Base-by-base conservation (phyloP, 2,113 vertebrate species). In the Thomomys bottae region DNA sequence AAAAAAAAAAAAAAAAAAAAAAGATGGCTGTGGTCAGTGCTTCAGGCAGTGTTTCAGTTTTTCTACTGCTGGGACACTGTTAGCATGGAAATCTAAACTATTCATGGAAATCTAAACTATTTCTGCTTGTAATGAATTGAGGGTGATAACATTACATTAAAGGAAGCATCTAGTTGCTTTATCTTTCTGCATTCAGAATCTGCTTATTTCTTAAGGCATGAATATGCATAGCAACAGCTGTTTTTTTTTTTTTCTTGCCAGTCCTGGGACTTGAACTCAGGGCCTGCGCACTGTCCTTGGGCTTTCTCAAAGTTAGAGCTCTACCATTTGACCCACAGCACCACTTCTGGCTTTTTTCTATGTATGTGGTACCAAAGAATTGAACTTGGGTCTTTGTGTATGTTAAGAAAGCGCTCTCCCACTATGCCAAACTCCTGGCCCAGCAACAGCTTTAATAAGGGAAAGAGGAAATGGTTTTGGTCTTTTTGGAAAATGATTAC, bases 81-180 rank as follows among this genome's bases (percentile, higher is more conserved):
- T 71, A 73, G 32, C 15, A 32, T 93, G 57, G 64, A 88, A 84
- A 83, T 36, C 87, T 84, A 82, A 93, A 49, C 40, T 93, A 90
- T 95, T 82, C 68, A 32, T 93, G 57, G 64, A 88, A 84, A 83
- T 36, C 87, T 84, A 82, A 93, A 49, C 40, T 93, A 90, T 88
- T 94, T 92, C 57, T 94, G 32, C 36, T 80, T 90, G 45, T 95
- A 95, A 88, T 57, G 32, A 66, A 87, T 80, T 38, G 28, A 8
- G 38, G 45, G 28, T 67, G 40, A 23, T 87, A 79, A 84, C 85
- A 79, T 59, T 90, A 32, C 34, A 72, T 90, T 84, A 71, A 57
- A 63, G 14, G 77, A 84, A 81, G 24, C 79, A 63, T 45, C 32
- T 75, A 68, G 18, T 82, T 90, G 40, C 34, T 84, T 90, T 64